phyloP scores from a whole-genome alignment of 2,113 vertebrate genomes.

The Plecotus auritus region DNA sequence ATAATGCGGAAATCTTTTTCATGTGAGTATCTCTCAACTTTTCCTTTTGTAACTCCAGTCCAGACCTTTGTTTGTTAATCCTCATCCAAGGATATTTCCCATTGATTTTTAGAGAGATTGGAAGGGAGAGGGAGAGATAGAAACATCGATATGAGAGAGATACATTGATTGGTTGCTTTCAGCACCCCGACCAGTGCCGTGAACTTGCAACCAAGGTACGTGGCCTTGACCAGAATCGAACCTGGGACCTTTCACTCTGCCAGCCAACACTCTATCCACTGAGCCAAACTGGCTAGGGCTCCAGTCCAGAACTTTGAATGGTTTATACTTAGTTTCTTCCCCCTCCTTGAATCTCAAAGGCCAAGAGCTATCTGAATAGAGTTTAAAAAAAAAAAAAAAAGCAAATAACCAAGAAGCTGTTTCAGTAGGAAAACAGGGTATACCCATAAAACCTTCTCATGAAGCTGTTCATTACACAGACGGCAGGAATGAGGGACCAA shows the following conservation, averaged over 20 bases:
- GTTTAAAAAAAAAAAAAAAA: constrained; percentile 21
- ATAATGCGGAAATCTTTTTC: constrained; percentile 53
- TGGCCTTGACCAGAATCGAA: no score
- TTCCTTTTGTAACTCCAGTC: background rate
- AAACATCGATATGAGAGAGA: no score
- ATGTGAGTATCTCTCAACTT: background rate
- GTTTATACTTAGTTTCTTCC: background rate
- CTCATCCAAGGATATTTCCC: no score
- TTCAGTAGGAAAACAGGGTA: background rate
- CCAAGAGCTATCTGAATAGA: background rate
- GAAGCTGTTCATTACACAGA: background rate
- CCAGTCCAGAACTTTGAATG: background rate
- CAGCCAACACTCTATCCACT: no score
- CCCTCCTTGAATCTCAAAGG: background rate
- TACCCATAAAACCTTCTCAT: background rate
- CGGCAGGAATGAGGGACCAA: background rate
- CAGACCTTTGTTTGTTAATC: background rate
- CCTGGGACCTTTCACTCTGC: no score
- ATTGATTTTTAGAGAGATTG: no score
- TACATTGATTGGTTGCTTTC: no score
- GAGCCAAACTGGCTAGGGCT: background rate
- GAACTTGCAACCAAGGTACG: no score
- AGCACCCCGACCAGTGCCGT: no score
- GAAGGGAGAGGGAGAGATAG: no score
- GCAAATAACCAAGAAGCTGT: background rate